Evolutionary conservation across 2,888 invertebrate genomes (phyloP), one percentile per base, ranked within the genome.

Genomic region (Drosophila fulvimacula): DNA sequence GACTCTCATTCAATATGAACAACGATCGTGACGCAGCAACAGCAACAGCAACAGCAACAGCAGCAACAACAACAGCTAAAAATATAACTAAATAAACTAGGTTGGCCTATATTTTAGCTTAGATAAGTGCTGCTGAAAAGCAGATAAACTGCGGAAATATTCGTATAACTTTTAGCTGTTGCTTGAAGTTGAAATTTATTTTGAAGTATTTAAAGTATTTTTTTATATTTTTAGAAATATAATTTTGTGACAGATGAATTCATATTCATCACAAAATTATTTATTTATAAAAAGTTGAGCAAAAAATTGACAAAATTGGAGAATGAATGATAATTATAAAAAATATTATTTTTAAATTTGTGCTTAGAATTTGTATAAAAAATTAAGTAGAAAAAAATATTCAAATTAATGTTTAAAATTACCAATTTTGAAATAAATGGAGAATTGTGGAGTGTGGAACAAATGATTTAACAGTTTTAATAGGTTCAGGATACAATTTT

Each of bases 1-100:
- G 61, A 70, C 51, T 62, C 57, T 55, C 61, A 72, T 62, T 60
- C 64, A 52, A 52, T 55, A 36, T 55, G 59, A 46, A 60, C 60
- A 77, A 68, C 77, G 78, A 73, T 58, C 57, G 58, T 52, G 70
- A 39, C 34, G 34, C 44, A 58, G 55, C 53, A 61, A 44, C 75
- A 58, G 49, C 53, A 61, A 51, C 75, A 49, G 57, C 71, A 58
- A 41, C 30, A 53, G 15, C 41, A n/a, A 5, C 24, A 24, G 34
- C 42, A 57, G 49, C 52, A 62, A 51, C 75, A 49, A 60, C 71
- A 58, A 41, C 32, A 55, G 13, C 42, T 34, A 56, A 64, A 48
- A 34, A 48, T 39, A 49, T 42, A 27, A 34, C 24, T 39, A 62
- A 44, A 69, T 52, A 38, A 36, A 61, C 32, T 44, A 21, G 15